Percentiles rank a stretch among this genome's conserved stretches.
Evolutionary conservation across 2,797 vertebrate genomes (phyloP).

Genomic region (Luscinia luscinia): DNA sequence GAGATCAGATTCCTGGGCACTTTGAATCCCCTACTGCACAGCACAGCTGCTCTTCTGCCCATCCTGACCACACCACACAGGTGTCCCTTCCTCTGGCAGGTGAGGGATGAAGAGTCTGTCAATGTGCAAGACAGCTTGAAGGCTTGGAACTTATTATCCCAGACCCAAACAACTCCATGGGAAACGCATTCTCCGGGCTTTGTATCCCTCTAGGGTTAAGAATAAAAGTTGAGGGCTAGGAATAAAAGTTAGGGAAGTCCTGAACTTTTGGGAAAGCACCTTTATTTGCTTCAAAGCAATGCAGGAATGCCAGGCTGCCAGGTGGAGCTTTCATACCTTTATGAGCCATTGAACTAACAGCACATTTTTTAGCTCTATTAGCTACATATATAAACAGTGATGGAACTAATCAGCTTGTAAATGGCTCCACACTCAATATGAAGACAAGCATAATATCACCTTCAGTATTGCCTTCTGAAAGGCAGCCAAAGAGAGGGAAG

Average conservation of each 20-base stretch:
- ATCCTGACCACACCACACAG: rapidly evolving
- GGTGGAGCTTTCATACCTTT: neutral
- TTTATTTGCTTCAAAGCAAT: neutral
- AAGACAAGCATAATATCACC: neutral
- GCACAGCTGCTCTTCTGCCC: neutral
- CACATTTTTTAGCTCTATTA: constrained; percentile 25
- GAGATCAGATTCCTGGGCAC: neutral
- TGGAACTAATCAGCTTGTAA: neutral
- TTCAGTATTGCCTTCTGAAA: neutral
- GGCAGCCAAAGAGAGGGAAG: neutral
- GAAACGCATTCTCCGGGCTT: neutral
- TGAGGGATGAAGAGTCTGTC: neutral
- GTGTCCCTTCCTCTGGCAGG: neutral
- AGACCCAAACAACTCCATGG: neutral
- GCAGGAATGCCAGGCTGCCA: neutral
- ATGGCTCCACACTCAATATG: neutral
- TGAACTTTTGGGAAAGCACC: neutral
- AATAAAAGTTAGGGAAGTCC: neutral
- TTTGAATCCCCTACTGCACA: neutral
- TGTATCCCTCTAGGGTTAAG: neutral
- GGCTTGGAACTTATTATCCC: neutral
- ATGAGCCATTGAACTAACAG: neutral
- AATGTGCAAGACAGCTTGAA: neutral
- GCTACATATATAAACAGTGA: neutral
- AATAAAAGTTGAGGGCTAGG: neutral